phyloP scores from a whole-genome alignment of 2,113 vertebrate species.

The Formicarius rufipectus region DNA sequence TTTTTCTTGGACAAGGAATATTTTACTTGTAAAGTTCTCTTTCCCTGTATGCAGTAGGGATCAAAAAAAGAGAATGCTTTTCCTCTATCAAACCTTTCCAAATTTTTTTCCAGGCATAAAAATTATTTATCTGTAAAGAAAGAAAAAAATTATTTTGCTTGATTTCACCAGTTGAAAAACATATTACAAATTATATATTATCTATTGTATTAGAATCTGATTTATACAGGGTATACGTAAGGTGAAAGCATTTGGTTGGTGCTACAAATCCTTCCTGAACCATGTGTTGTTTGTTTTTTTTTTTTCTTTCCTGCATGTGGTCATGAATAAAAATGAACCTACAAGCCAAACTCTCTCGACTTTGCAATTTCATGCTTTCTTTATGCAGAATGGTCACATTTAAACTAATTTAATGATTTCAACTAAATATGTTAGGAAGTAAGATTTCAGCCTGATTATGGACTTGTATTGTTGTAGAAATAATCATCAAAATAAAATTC shows the following conservation, averaged over 20 bases:
- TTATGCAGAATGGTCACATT: not conserved
- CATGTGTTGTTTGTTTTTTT: not conserved
- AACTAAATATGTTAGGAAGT: not conserved
- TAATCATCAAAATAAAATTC: not conserved
- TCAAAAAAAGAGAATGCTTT: not conserved
- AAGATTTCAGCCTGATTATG: not conserved
- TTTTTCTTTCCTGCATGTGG: not conserved
- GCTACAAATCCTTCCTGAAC: not conserved
- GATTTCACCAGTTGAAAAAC: not conserved
- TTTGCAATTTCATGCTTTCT: not conserved
- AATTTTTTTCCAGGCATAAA: not conserved
- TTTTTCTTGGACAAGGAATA: not conserved
- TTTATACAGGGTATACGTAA: not conserved
- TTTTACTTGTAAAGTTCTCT: not conserved
- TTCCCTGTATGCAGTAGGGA: not conserved
- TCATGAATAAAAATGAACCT: not conserved
- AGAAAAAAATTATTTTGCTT: not conserved
- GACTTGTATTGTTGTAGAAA: not conserved
- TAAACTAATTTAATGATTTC: not conserved
- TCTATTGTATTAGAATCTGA: not conserved
- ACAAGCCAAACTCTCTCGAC: not conserved
- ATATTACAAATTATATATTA: not conserved
- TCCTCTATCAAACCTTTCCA: not conserved
- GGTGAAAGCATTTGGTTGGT: not conserved
- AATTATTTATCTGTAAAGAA: not conserved